Conservation (phyloP, 1,140 invertebrate genomes). For the Tachypleus tridentatus region DNA sequence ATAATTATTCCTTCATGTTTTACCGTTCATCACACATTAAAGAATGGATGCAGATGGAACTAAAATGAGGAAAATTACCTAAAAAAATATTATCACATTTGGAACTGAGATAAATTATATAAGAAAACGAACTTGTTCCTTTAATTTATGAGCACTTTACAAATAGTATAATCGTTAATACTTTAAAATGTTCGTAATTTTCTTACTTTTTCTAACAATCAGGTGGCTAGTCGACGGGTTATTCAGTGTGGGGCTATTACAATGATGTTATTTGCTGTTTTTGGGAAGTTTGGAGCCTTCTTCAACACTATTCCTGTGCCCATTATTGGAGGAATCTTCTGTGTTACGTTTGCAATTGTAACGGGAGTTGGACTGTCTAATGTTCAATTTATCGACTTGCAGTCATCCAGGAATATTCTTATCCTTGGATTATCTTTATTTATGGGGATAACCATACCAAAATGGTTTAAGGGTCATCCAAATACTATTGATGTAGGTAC, state of each 20-base stretch:
- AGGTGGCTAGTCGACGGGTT: constrained; percentile 68
- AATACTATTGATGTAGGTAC: constrained; percentile 42
- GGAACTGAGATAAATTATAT: no score
- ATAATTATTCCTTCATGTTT: no score
- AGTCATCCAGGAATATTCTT: constrained; percentile 64
- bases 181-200: neutral
- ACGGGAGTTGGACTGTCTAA: constrained; percentile 65
- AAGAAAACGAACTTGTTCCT: no score
- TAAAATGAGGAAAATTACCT: no score
- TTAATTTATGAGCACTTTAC: neutral
- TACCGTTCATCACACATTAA: no score
- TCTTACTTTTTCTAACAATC: constrained; percentile 26
- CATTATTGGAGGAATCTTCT: constrained; percentile 70
- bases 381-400: constrained; percentile 64
- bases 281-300: constrained; percentile 68
- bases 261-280: constrained; percentile 62
- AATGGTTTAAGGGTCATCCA: constrained; percentile 55
- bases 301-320: constrained; percentile 80
- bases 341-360: constrained; percentile 76
- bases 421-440: constrained; percentile 75
- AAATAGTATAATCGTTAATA: constrained; percentile 5
- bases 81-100: no score
- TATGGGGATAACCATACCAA: constrained; percentile 59
- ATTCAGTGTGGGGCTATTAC: constrained; percentile 62
- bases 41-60: no score